Conservation (phyloP, 2,888 invertebrate species). For the Sylvicola fuscatus region DNA sequence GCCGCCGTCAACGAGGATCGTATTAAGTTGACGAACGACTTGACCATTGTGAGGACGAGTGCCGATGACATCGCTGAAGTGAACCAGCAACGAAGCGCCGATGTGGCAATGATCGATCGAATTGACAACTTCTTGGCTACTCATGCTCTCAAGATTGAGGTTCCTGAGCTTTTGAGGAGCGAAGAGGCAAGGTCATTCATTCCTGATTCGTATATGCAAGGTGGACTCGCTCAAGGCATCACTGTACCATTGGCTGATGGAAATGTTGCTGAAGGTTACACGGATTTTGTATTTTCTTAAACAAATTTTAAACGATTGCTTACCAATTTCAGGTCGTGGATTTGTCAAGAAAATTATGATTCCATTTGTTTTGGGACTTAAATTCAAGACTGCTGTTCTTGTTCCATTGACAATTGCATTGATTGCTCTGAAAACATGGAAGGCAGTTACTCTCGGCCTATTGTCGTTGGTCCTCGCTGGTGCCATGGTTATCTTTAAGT, state of each 20-base stretch:
- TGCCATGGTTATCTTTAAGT: conserved; percentile 69
- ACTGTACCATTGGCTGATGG: conserved; percentile 46
- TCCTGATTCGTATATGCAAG: conserved; percentile 18
- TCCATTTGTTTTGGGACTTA: conserved; percentile 67
- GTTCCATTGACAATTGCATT: conserved; percentile 62
- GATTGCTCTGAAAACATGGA: conserved; percentile 78
- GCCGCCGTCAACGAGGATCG: conserved; percentile 42
- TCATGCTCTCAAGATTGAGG: conserved; percentile 52
- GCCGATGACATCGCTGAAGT: conserved; percentile 17
- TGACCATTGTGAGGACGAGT: conserved; percentile 45
- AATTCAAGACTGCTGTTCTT: conserved; percentile 67
- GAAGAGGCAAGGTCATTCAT: conserved; percentile 21
- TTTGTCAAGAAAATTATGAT: conserved; percentile 67
- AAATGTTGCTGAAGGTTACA: conserved; percentile 16
- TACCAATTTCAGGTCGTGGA: conserved; percentile 39
- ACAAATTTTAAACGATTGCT: conserved; percentile 6
- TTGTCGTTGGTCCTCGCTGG: conserved; percentile 67
- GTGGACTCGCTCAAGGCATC: conserved; percentile 39
- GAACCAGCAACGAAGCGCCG: conserved; percentile 20
- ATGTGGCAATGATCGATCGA: conserved; percentile 34
- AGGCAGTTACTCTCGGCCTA: conserved; percentile 66
- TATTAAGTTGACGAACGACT: conserved; percentile 54
- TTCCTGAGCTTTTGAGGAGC: conserved; percentile 37
- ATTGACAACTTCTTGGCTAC: conserved; percentile 55
- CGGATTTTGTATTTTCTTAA: neutral